Conservation (phyloP, 2,888 invertebrate genomes). For the Eulithis testata region DNA sequence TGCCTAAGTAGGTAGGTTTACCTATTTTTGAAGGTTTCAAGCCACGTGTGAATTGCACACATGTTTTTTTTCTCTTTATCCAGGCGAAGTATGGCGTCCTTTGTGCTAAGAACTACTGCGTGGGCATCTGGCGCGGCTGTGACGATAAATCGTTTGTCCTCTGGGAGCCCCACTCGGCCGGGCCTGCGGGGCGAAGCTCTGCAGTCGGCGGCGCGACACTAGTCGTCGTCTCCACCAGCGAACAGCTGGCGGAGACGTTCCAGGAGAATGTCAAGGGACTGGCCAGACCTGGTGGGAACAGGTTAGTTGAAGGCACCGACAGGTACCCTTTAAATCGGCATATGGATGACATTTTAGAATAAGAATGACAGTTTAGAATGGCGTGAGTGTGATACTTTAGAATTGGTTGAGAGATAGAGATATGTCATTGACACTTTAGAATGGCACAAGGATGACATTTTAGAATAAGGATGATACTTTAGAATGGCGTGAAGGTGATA, state of each 20-base stretch:
- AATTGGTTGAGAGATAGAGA: too few relatives aligned
- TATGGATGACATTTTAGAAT: too few relatives aligned
- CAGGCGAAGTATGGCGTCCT: slow-evolving; percentile 69
- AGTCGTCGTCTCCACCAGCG: slow-evolving; percentile 56
- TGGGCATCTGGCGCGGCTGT: slow-evolving; percentile 61
- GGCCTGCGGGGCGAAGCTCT: slow-evolving; percentile 60
- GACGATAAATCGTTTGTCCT: slow-evolving; percentile 59
- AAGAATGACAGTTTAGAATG: too few relatives aligned
- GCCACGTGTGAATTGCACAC: too few relatives aligned
- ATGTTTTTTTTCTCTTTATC: background rate
- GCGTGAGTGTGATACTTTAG: too few relatives aligned
- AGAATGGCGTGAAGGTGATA: too few relatives aligned
- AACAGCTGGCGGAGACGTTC: slow-evolving; percentile 62
- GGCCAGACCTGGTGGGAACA: slow-evolving; percentile 61
- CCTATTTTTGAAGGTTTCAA: too few relatives aligned
- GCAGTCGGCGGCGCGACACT: slow-evolving; percentile 64
- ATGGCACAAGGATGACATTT: too few relatives aligned
- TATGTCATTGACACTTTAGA: too few relatives aligned
- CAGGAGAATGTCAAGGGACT: slow-evolving; percentile 57
- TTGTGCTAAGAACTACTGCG: slow-evolving; percentile 73
- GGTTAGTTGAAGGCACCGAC: slow-evolving; percentile 46
- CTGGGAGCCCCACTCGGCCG: slow-evolving; percentile 72
- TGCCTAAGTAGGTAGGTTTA: too few relatives aligned
- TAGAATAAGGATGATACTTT: too few relatives aligned
- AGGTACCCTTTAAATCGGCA: too few relatives aligned